phyloP scores from a whole-genome alignment of 2,113 vertebrate genomes.

The Bagarius yarrelli region DNA sequence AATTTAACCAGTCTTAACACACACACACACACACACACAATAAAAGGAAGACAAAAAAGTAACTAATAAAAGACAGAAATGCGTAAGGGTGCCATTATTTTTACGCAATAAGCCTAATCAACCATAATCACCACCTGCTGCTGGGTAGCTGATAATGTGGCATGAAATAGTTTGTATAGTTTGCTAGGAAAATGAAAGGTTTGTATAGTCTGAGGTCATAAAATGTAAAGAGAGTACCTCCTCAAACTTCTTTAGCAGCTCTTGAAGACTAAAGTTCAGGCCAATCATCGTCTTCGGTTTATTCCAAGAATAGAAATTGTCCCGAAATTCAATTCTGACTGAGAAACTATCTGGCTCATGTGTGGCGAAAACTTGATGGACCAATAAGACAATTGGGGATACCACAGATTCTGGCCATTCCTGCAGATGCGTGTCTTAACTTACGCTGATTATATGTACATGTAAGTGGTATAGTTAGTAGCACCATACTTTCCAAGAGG shows the following conservation, averaged over 20 bases:
- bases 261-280: conserved; percentile 88
- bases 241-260: conserved; percentile 88
- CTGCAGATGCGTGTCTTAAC: not conserved
- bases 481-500: not conserved
- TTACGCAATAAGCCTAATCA: not conserved
- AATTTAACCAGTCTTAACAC: conserved; percentile 21
- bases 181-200: no score
- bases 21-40: conserved; percentile 29
- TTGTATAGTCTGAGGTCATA: not conserved
- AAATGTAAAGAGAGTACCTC: conserved; percentile 77
- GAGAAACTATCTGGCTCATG: not conserved
- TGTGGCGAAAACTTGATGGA: not conserved
- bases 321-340: not conserved
- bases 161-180: no score
- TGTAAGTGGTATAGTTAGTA: not conserved
- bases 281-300: conserved; percentile 81
- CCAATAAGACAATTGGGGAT: not conserved
- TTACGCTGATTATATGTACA: not conserved
- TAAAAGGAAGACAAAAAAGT: not conserved
- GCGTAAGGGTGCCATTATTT: not conserved
- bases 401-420: not conserved
- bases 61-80: not conserved
- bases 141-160: not conserved
- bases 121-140: not conserved
- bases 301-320: not conserved